phyloP scores from a whole-genome alignment of 2,797 vertebrate genomes.

The Luscinia megarhynchos region DNA sequence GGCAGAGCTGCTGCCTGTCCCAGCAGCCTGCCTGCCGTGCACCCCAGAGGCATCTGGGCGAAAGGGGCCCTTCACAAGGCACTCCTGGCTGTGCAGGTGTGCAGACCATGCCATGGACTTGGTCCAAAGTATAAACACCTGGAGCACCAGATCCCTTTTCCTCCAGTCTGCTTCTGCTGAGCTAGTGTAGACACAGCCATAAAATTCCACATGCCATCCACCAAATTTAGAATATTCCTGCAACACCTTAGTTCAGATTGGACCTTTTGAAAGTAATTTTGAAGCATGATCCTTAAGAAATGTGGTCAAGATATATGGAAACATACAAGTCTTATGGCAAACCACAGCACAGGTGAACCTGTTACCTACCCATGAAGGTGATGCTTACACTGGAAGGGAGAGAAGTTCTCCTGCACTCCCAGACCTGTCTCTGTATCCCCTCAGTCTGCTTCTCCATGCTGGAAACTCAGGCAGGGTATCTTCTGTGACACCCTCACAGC shows the following conservation, averaged over 20 bases:
- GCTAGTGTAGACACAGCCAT: neutral
- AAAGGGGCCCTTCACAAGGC: neutral
- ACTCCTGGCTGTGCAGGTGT: neutral
- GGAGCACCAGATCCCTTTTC: neutral
- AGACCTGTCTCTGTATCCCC: neutral
- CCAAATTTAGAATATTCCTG: neutral
- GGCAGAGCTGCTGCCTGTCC: neutral
- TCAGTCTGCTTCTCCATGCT: neutral
- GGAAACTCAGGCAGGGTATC: neutral
- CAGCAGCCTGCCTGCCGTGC: neutral
- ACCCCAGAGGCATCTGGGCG: rapidly evolving
- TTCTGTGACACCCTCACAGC: neutral
- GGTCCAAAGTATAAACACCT: neutral
- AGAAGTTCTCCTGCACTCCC: neutral
- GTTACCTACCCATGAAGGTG: neutral
- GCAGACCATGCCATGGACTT: neutral
- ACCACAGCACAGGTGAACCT: neutral
- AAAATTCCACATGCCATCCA: neutral
- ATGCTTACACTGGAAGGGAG: neutral
- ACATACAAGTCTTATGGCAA: neutral
- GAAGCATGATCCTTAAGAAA: neutral
- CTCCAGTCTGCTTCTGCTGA: neutral
- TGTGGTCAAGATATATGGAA: neutral
- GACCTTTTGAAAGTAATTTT: neutral
- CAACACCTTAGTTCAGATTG: neutral